phyloP scores from a whole-genome alignment of 1,140 invertebrate genomes.

The Orussus abietinus region DNA sequence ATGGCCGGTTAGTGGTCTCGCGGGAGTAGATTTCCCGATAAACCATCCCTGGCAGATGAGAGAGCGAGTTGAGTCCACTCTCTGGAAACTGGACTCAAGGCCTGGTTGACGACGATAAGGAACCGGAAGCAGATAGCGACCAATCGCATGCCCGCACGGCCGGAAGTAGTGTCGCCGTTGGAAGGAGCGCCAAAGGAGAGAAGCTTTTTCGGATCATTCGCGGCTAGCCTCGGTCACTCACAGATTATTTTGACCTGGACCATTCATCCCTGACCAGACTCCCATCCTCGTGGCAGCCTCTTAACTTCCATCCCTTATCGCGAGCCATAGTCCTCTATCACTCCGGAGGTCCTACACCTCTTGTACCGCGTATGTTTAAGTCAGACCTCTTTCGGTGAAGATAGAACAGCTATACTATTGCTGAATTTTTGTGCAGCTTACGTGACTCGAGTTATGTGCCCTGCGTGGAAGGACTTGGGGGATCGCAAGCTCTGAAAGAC shows the following conservation, averaged over 20 bases:
- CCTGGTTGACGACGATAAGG: conserved; percentile 26
- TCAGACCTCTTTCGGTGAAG: not conserved
- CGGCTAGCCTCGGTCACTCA: conserved; percentile 12
- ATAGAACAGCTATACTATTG: not conserved
- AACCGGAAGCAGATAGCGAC: conserved; percentile 44
- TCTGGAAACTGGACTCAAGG: conserved; percentile 35
- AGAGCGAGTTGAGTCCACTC: not conserved
- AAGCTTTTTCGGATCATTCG: conserved; percentile 18
- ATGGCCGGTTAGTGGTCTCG: no score
- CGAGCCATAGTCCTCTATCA: not conserved
- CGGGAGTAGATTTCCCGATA: no score
- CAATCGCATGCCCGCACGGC: conserved; percentile 32
- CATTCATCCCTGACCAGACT: not conserved
- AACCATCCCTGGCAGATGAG: not conserved
- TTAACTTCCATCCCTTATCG: no score
- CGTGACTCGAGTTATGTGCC: no score
- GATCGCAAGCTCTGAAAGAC: not conserved
- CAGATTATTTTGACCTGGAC: conserved; percentile 1
- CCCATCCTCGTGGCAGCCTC: not conserved
- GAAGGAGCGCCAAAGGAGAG: conserved; percentile 11
- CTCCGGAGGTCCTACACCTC: not conserved
- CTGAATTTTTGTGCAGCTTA: no score
- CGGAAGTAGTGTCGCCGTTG: conserved; percentile 36
- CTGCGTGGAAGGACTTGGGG: not conserved
- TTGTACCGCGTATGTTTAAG: not conserved